phyloP scores from a whole-genome alignment of 2,888 invertebrate species.

The Drosophila subsilvestris region DNA sequence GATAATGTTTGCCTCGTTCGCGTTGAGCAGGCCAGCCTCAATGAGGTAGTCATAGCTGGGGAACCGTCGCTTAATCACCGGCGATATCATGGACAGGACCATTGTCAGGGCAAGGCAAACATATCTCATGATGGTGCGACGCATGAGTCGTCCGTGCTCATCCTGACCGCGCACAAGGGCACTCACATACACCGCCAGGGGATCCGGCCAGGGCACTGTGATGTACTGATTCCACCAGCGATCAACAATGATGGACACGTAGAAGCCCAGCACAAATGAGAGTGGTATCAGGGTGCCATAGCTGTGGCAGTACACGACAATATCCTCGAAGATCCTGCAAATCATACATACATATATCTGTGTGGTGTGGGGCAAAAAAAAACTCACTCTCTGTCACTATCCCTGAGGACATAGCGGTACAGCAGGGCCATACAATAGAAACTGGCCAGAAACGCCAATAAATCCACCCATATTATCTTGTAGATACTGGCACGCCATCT shows the following conservation, averaged over 20 bases:
- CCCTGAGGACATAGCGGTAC: conserved; percentile 54
- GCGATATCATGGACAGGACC: conserved; percentile 93
- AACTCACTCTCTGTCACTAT: conserved; percentile 51
- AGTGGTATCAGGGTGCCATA: conserved; percentile 94
- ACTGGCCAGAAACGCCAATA: conserved; percentile 90
- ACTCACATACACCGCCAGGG: conserved; percentile 92
- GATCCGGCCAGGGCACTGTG: conserved; percentile 93
- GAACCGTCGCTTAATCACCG: conserved; percentile 93
- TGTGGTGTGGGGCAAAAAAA: no score
- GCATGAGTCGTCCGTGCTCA: conserved; percentile 91
- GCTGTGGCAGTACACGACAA: conserved; percentile 92
- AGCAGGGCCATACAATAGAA: conserved; percentile 86
- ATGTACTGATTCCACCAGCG: conserved; percentile 96
- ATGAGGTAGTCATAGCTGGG: conserved; percentile 92
- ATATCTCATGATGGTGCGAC: conserved; percentile 92
- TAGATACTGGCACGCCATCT: conserved; percentile 98
- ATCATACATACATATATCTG: background rate
- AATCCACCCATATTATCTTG: conserved; percentile 95
- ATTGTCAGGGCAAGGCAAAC: conserved; percentile 93
- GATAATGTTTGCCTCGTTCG: conserved; percentile 91
- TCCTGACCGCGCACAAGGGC: conserved; percentile 93
- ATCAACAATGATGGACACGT: conserved; percentile 94
- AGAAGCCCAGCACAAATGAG: conserved; percentile 97
- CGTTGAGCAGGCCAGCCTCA: conserved; percentile 91
- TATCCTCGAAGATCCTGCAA: conserved; percentile 90